These are phyloP conservation scores for Carcina quercana DNA, from an alignment of 2,888 invertebrate genomes.

Conservation along the genomic window DNA sequence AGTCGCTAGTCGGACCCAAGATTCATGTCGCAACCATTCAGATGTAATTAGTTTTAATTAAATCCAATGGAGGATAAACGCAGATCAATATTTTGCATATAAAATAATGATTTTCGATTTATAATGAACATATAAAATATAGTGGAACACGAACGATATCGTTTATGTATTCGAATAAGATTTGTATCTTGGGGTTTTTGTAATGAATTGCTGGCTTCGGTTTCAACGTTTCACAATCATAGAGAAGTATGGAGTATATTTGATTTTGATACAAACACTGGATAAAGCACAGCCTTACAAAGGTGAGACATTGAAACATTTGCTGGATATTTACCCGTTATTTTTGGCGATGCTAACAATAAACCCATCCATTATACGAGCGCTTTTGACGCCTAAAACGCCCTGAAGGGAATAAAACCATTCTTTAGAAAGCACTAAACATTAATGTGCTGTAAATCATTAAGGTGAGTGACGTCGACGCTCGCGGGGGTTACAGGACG, in stretches of 20 bases:
- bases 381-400: conserved; percentile 2
- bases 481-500: conserved; percentile 10
- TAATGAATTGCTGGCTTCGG: too few species aligned
- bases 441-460: conserved; percentile 42
- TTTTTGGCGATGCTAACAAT: conserved; percentile 12
- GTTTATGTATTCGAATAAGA: too few species aligned
- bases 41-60: conserved; percentile 68
- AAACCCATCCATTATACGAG: conserved; percentile 15
- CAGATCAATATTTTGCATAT: conserved; percentile 29
- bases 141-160: too few species aligned
- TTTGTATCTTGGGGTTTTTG: too few species aligned
- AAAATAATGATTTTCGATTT: too few species aligned
- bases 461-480: conserved; percentile 35
- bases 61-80: conserved; percentile 45
- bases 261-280: not conserved
- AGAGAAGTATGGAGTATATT: not conserved
- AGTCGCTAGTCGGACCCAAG: conserved; percentile 36
- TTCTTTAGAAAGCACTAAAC: conserved; percentile 23
- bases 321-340: conserved; percentile 16
- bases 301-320: not conserved
- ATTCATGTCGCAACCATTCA: conserved; percentile 43
- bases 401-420: conserved; percentile 9
- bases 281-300: not conserved
- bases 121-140: too few species aligned
- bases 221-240: too few species aligned